Evolutionary conservation across 2,888 invertebrate genomes (phyloP).

Genomic region (Xanthorhoe spadicearia): DNA sequence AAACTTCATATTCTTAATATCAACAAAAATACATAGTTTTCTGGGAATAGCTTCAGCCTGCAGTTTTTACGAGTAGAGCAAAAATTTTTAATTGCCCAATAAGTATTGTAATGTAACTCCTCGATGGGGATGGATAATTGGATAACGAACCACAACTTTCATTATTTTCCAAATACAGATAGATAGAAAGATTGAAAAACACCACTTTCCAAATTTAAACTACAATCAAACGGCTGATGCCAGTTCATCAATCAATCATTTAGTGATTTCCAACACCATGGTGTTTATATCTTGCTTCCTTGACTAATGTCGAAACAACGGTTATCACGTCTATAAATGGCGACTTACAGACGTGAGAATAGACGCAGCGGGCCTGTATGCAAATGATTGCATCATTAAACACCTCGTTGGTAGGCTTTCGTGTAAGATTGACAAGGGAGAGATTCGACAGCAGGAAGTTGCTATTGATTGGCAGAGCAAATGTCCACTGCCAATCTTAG

Average conservation of each 20-base stretch:
- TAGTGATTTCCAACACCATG: not conserved
- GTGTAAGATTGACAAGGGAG: constrained; percentile 73
- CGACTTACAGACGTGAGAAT: constrained; percentile 77
- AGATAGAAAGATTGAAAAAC: too few species aligned
- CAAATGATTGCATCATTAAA: constrained; percentile 84
- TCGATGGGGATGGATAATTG: too few species aligned
- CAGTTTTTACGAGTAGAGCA: too few species aligned
- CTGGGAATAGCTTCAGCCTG: too few species aligned
- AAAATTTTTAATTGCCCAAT: too few species aligned
- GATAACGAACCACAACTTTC: too few species aligned
- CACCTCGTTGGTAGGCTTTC: constrained; percentile 71
- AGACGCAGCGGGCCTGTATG: constrained; percentile 74
- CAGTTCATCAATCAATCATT: not conserved
- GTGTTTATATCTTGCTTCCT: constrained; percentile 10
- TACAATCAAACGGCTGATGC: not conserved
- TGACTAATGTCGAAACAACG: constrained; percentile 48
- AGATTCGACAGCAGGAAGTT: constrained; percentile 63
- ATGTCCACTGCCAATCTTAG: constrained; percentile 23
- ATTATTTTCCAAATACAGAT: too few species aligned
- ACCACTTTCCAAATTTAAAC: not conserved
- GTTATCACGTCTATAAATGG: constrained; percentile 51
- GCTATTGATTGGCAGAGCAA: constrained; percentile 68
- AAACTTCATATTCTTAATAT: too few species aligned
- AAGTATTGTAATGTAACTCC: too few species aligned
- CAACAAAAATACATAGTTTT: too few species aligned